These are phyloP conservation scores for Elachura formosa DNA, from an alignment of 2,113 vertebrate genomes.

Conservation along the genomic window DNA sequence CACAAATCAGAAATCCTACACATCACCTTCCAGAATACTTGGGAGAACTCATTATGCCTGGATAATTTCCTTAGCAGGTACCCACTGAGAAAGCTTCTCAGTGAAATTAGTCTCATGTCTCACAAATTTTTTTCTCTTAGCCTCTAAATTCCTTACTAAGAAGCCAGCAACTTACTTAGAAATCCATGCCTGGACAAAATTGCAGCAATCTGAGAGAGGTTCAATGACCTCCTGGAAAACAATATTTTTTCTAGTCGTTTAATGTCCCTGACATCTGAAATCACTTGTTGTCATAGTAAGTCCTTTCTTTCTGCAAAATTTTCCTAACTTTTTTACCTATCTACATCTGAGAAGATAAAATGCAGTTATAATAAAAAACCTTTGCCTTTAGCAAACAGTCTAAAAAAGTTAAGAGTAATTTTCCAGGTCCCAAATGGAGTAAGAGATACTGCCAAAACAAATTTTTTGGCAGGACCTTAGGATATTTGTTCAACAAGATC, in stretches of 20 bases:
- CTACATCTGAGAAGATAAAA: not conserved
- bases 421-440: not conserved
- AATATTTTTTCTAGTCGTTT: not conserved
- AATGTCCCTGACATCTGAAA: not conserved
- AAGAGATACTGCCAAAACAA: not conserved
- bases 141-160: not conserved
- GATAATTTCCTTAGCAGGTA: not conserved
- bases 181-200: not conserved
- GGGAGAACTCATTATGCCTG: not conserved
- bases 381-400: not conserved
- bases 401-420: not conserved
- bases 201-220: not conserved
- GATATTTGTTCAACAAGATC: not conserved
- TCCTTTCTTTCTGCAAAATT: not conserved
- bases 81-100: not conserved
- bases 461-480: not conserved
- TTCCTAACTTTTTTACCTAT: not conserved
- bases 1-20: not conserved
- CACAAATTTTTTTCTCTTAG: not conserved
- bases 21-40: not conserved
- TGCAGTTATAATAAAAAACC: not conserved
- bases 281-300: not conserved
- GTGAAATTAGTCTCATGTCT: not conserved
- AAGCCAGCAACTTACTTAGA: not conserved
- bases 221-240: not conserved